phyloP scores from a whole-genome alignment of 2,113 vertebrate genomes.

The Syngnathus scovelli region DNA sequence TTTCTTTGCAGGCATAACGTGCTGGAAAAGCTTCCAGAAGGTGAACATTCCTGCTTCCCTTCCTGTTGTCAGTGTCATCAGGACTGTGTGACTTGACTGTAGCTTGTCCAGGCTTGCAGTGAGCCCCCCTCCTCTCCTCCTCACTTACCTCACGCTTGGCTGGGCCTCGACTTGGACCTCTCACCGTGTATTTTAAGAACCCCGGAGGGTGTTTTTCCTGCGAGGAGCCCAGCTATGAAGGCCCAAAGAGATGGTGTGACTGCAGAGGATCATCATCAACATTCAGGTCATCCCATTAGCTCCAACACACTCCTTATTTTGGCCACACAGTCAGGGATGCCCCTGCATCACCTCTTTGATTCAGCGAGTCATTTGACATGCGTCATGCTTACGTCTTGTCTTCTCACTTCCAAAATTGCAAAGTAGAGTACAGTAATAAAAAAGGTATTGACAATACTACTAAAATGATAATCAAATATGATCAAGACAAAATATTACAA shows the following conservation, averaged over 20 bases:
- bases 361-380: neutral
- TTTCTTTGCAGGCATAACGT: neutral
- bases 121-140: conserved; percentile 20
- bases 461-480: neutral
- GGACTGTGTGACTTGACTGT: conserved; percentile 18
- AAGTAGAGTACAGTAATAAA: neutral
- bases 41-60: conserved; percentile 27
- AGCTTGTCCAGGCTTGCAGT: conserved; percentile 55
- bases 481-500: neutral
- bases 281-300: conserved; percentile 33
- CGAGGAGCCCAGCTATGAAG: conserved; percentile 57
- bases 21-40: neutral
- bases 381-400: neutral
- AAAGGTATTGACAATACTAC: neutral
- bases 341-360: neutral
- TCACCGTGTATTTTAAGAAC: conserved; percentile 58
- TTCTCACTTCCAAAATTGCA: neutral
- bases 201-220: conserved; percentile 54
- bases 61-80: conserved; percentile 26
- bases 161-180: conserved; percentile 17
- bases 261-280: conserved; percentile 45
- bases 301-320: conserved; percentile 1
- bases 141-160: conserved; percentile 20
- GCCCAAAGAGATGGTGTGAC: conserved; percentile 61
- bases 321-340: neutral